phyloP scores from a whole-genome alignment of 2,888 invertebrate genomes.

The Hemaris fuciformis region DNA sequence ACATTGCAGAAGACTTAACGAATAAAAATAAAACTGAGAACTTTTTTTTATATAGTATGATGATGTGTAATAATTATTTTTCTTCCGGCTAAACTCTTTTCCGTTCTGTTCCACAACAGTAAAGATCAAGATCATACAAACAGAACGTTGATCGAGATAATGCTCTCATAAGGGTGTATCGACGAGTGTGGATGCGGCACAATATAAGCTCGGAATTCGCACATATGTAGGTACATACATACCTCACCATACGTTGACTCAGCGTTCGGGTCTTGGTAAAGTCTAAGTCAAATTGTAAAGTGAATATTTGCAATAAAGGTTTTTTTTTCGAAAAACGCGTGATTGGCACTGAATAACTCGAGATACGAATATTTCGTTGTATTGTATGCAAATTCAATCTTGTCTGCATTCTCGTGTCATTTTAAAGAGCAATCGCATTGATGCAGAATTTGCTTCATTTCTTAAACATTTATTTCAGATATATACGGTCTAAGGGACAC shows the following conservation, averaged over 20 bases:
- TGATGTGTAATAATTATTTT: no score
- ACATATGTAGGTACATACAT: no score
- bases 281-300: neutral
- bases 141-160: neutral
- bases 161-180: neutral
- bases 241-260: conserved; percentile 19
- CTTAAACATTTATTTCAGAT: neutral
- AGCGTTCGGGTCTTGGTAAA: neutral
- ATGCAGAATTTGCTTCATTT: neutral
- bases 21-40: no score
- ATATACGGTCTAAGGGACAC: neutral
- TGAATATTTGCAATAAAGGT: neutral
- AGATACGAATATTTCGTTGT: neutral
- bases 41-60: no score
- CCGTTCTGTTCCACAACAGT: no score
- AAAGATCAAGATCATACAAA: no score
- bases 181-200: neutral
- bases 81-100: no score
- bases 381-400: conserved; percentile 6
- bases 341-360: neutral
- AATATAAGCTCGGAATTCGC: conserved; percentile 41
- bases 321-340: neutral
- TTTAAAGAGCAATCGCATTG: conserved; percentile 15
- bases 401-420: neutral
- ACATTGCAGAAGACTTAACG: no score